Conservation (phyloP, 2,797 vertebrate genomes). For the Myotis daubentonii region DNA sequence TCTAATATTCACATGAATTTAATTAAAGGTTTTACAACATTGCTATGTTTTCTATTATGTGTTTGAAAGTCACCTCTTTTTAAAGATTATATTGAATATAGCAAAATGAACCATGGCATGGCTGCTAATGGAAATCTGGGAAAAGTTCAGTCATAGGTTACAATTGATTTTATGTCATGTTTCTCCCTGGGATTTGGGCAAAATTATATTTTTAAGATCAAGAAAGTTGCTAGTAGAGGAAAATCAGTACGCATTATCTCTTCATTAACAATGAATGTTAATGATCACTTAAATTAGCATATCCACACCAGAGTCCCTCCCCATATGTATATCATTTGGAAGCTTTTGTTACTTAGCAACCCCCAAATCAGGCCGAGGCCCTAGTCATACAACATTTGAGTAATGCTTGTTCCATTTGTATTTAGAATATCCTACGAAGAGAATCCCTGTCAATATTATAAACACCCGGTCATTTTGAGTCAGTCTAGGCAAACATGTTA, state of each 20-base stretch:
- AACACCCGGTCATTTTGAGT: not conserved
- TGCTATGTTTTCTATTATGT: constrained; percentile 61
- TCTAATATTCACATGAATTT: constrained; percentile 66
- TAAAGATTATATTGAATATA: constrained; percentile 58
- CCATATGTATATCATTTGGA: not conserved
- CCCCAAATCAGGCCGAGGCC: not conserved
- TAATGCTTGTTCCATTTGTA: constrained; percentile 13
- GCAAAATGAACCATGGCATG: constrained; percentile 28
- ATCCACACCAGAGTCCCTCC: not conserved
- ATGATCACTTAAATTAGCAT: not conserved
- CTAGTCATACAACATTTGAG: not conserved
- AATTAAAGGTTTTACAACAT: constrained; percentile 64
- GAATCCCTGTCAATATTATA: not conserved
- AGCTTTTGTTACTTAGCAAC: constrained; percentile 57
- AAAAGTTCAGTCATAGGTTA: not conserved
- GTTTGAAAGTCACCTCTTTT: constrained; percentile 46
- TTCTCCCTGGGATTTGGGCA: not conserved
- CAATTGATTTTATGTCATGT: not conserved
- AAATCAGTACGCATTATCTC: not conserved
- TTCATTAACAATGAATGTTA: constrained; percentile 29
- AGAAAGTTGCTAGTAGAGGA: not conserved
- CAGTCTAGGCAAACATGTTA: not conserved
- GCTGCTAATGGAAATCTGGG: constrained; percentile 17
- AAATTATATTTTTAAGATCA: constrained; percentile 24
- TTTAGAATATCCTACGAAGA: not conserved